phyloP scores from a whole-genome alignment of 2,113 vertebrate species.

The Centropus unirufus region DNA sequence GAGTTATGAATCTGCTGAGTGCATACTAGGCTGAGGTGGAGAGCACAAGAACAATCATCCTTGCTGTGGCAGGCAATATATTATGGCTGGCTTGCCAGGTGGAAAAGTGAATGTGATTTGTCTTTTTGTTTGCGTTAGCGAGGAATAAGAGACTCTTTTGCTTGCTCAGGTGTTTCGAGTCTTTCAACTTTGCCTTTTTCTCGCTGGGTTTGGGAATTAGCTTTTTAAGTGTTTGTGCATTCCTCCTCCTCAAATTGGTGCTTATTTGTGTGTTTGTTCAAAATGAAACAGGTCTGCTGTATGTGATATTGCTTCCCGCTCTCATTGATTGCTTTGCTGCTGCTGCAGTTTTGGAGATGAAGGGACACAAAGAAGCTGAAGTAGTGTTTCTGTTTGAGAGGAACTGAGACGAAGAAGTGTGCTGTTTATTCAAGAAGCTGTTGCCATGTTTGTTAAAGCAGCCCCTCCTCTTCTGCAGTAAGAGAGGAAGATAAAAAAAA shows the following conservation, averaged over 20 bases:
- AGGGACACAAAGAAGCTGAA: slow-evolving; percentile 58
- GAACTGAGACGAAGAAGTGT: not conserved
- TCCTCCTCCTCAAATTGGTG: slow-evolving; percentile 28
- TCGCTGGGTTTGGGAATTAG: slow-evolving; percentile 38
- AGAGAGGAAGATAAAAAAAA: not conserved
- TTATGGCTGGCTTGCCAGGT: not conserved
- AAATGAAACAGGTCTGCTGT: slow-evolving; percentile 41
- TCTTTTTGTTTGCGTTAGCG: not conserved
- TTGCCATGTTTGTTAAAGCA: not conserved
- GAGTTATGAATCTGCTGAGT: slow-evolving; percentile 44
- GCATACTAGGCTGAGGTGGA: not conserved
- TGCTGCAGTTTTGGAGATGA: slow-evolving; percentile 44
- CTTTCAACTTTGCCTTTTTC: slow-evolving; percentile 40
- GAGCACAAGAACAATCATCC: slow-evolving; percentile 31
- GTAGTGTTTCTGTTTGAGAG: slow-evolving; percentile 36
- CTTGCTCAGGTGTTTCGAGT: slow-evolving; percentile 61
- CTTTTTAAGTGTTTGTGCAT: slow-evolving; percentile 50
- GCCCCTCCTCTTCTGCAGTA: not conserved
- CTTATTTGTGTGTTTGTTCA: slow-evolving; percentile 58
- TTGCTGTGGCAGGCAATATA: slow-evolving; percentile 30
- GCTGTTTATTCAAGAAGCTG: slow-evolving; percentile 37
- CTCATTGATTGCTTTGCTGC: slow-evolving; percentile 47
- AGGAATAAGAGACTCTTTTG: slow-evolving; percentile 42
- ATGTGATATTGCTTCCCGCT: slow-evolving; percentile 26
- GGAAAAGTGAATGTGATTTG: not conserved